Conservation (phyloP, 2,113 vertebrate genomes). For the Hyperopisus bebe region DNA sequence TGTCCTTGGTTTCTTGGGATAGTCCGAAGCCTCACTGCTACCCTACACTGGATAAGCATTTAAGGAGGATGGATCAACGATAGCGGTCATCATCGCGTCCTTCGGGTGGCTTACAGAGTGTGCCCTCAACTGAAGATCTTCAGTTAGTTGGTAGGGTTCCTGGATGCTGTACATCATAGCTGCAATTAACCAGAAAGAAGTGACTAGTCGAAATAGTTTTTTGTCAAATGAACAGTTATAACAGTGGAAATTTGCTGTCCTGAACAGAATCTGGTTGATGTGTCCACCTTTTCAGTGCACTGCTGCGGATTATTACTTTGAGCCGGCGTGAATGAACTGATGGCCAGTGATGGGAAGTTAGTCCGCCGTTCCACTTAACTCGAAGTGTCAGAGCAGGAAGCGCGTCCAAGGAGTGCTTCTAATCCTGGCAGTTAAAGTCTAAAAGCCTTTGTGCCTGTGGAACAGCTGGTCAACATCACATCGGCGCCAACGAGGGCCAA, state of each 20-base stretch:
- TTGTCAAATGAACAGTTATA: neutral
- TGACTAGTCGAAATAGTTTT: neutral
- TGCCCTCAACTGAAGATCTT: neutral
- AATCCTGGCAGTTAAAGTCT: neutral
- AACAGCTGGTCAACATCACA: constrained; percentile 54
- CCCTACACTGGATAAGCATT: neutral
- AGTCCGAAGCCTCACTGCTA: neutral
- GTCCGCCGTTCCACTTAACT: neutral
- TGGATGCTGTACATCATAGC: neutral
- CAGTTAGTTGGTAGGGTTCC: neutral
- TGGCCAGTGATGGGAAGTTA: neutral
- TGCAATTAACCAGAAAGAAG: neutral
- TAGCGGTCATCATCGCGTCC: neutral
- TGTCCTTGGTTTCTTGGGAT: neutral
- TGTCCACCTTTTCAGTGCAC: neutral
- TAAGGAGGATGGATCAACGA: neutral
- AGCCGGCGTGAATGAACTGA: neutral
- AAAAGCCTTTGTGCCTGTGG: constrained; percentile 30
- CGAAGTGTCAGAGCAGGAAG: neutral
- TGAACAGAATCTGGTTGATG: neutral
- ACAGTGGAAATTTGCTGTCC: neutral
- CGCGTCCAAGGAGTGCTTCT: neutral
- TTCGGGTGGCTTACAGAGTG: neutral
- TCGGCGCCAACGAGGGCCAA: neutral
- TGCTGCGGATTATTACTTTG: neutral